Percentiles rank a stretch among this genome's conserved stretches.
These are phyloP conservation scores for Balanococcus diminutus DNA, from an alignment of 2,888 invertebrate genomes.

Conservation along the genomic window DNA sequence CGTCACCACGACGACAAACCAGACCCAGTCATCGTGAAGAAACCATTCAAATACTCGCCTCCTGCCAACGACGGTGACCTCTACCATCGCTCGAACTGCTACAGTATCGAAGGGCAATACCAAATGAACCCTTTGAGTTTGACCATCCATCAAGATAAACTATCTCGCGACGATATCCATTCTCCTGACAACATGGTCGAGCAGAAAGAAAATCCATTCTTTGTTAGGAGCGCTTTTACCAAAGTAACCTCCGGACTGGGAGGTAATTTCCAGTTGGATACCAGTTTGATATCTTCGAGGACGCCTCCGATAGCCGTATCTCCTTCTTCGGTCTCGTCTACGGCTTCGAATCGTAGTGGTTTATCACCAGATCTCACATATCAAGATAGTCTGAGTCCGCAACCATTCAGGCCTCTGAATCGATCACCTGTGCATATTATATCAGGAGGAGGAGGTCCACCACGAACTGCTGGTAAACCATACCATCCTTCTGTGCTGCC, in stretches of 20 bases:
- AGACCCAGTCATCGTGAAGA: background rate
- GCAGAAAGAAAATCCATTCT: constrained; percentile 63
- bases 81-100: background rate
- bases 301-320: constrained; percentile 57
- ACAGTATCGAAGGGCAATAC: constrained; percentile 28
- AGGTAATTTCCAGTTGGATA: constrained; percentile 55
- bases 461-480: background rate
- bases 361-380: constrained; percentile 74
- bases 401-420: constrained; percentile 61
- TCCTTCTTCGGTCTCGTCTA: constrained; percentile 58
- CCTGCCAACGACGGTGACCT: background rate
- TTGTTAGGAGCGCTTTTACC: constrained; percentile 75
- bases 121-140: constrained; percentile 47
- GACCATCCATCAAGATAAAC: constrained; percentile 12
- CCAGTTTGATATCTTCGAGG: constrained; percentile 50
- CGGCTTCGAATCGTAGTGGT: constrained; percentile 57
- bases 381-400: constrained; percentile 77
- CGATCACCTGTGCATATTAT: constrained; percentile 36
- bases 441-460: background rate
- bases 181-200: background rate
- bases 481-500: background rate
- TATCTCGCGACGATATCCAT: background rate
- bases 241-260: constrained; percentile 67
- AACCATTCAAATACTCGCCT: constrained; percentile 21
- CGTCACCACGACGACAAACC: constrained; percentile 60